Evolutionary conservation across 2,888 invertebrate species (phyloP).

Genomic region (Cynaeus angustus): DNA sequence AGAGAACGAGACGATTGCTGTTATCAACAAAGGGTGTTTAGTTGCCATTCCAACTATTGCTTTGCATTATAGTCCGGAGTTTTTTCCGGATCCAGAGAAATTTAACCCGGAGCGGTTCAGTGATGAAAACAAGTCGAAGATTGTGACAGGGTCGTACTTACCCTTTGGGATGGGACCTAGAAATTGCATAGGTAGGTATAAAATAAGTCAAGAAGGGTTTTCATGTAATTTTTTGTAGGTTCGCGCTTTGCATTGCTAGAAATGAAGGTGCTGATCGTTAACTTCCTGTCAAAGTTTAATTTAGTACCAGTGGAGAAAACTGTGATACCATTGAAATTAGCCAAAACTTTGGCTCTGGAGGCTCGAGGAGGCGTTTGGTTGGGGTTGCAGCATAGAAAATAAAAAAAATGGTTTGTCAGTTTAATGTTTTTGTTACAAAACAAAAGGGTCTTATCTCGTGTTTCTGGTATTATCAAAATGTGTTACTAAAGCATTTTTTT

Average conservation of each 20-base stretch:
- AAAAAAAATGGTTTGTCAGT: neutral
- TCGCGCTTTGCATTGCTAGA: slow-evolving; percentile 66
- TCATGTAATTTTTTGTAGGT: slow-evolving; percentile 53
- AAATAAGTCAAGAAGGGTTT: slow-evolving; percentile 49
- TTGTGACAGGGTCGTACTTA: slow-evolving; percentile 72
- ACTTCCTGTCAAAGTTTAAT: slow-evolving; percentile 63
- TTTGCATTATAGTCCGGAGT: slow-evolving; percentile 74
- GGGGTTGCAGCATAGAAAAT: slow-evolving; percentile 22
- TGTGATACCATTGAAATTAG: slow-evolving; percentile 57
- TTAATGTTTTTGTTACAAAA: neutral
- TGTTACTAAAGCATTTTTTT: too few species aligned
- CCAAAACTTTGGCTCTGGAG: slow-evolving; percentile 52
- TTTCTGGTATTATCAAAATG: too few species aligned
- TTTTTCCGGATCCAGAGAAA: slow-evolving; percentile 74
- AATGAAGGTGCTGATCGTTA: slow-evolving; percentile 62
- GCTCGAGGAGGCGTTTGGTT: slow-evolving; percentile 60
- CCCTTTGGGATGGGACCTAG: slow-evolving; percentile 73
- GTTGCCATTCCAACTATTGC: slow-evolving; percentile 72
- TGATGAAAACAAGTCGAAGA: slow-evolving; percentile 67
- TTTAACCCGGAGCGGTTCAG: slow-evolving; percentile 71
- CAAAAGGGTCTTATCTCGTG: neutral
- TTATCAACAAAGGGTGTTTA: slow-evolving; percentile 71
- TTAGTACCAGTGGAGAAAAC: slow-evolving; percentile 63
- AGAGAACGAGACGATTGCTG: slow-evolving; percentile 59
- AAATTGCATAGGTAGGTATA: slow-evolving; percentile 66